A percentile compares a stretch with the other conserved stretches of the same genome.
Evolutionary conservation across 2,888 invertebrate genomes (phyloP).

Genomic region (Tenthredo notha): DNA sequence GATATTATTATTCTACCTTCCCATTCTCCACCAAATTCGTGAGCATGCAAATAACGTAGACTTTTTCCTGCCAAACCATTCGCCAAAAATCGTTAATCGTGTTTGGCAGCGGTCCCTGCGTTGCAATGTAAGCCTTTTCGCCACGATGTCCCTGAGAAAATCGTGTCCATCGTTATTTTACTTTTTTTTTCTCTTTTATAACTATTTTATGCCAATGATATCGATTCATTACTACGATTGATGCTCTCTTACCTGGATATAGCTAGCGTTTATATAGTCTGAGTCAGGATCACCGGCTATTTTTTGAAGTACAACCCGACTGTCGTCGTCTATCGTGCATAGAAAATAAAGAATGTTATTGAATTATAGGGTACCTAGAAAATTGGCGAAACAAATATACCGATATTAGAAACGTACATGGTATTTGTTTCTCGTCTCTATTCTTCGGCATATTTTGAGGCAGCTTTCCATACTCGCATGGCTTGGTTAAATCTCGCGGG

Average conservation of each 20-base stretch:
- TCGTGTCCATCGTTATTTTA: background rate
- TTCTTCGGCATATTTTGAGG: conserved; percentile 78
- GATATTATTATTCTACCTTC: conserved; percentile 58
- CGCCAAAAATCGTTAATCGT: conserved; percentile 78
- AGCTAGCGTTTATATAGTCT: conserved; percentile 81
- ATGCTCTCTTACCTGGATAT: conserved; percentile 76
- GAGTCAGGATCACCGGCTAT: conserved; percentile 75
- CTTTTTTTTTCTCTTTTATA: too few species aligned
- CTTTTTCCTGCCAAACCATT: conserved; percentile 80
- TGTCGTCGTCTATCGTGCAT: conserved; percentile 78
- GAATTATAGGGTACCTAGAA: background rate
- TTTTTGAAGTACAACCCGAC: conserved; percentile 77
- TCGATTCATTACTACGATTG: background rate
- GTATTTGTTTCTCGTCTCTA: conserved; percentile 78
- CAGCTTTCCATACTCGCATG: conserved; percentile 74
- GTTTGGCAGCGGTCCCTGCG: conserved; percentile 74
- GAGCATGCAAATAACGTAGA: conserved; percentile 79
- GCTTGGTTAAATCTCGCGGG: conserved; percentile 75
- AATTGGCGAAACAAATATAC: background rate
- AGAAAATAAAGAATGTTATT: background rate
- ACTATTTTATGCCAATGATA: too few species aligned
- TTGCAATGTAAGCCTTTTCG: conserved; percentile 72
- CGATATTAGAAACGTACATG: conserved; percentile 75
- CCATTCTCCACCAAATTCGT: conserved; percentile 79
- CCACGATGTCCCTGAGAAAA: conserved; percentile 66